Percentiles rank a stretch among this genome's conserved stretches.
Evolutionary conservation across 2,797 vertebrate species (phyloP).

Genomic region (Schizothorax lantsangensis): DNA sequence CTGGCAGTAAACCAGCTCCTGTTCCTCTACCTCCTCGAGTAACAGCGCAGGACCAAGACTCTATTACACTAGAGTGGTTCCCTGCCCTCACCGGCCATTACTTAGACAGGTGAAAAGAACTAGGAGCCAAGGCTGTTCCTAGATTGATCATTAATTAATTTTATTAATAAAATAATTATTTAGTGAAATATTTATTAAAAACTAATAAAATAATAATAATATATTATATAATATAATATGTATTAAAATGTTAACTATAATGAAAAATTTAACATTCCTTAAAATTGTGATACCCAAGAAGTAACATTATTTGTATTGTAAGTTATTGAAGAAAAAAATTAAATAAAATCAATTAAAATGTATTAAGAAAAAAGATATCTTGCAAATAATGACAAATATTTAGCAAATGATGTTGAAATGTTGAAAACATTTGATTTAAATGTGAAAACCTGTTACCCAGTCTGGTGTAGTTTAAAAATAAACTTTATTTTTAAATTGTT

Average conservation of each 20-base stretch:
- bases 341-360: not conserved
- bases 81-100: slow-evolving; percentile 92
- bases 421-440: not conserved
- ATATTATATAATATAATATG: not conserved
- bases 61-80: slow-evolving; percentile 93
- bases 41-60: slow-evolving; percentile 82
- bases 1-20: slow-evolving; percentile 85
- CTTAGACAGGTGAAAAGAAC: slow-evolving; percentile 93
- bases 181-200: not conserved
- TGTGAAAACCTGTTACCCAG: not conserved
- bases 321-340: not conserved
- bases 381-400: not conserved
- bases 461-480: not conserved
- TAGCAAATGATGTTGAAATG: not conserved
- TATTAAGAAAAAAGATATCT: not conserved
- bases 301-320: not conserved
- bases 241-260: not conserved
- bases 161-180: not conserved
- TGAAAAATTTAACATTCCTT: not conserved
- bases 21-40: slow-evolving; percentile 91
- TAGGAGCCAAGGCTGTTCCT: not conserved
- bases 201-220: not conserved
- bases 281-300: not conserved
- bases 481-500: not conserved
- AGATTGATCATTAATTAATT: not conserved